These are phyloP conservation scores for Aricia artaxerxes DNA, from an alignment of 2,888 invertebrate genomes.

Conservation along the genomic window DNA sequence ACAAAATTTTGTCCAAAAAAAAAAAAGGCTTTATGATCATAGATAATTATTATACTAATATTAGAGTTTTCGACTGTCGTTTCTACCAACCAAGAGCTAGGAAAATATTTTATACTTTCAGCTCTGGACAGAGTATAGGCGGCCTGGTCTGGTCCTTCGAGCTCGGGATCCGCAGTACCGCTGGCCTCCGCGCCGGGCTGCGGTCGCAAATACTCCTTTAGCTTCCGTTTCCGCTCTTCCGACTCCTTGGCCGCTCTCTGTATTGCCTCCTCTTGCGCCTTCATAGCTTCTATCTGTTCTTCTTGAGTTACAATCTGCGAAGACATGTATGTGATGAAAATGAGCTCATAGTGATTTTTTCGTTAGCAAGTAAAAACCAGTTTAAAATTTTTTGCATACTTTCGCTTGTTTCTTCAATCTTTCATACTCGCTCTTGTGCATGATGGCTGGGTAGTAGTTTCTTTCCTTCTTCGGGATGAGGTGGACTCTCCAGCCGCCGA, in stretches of 20 bases:
- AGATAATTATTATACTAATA: too few species aligned
- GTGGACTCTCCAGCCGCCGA: slow-evolving; percentile 65
- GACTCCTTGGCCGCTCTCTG: slow-evolving; percentile 79
- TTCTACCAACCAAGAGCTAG: not conserved
- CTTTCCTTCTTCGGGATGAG: slow-evolving; percentile 76
- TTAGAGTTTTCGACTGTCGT: not conserved
- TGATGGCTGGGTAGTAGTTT: slow-evolving; percentile 80
- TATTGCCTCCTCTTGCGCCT: slow-evolving; percentile 79
- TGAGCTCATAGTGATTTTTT: not conserved
- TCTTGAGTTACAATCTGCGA: slow-evolving; percentile 62
- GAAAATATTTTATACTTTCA: slow-evolving; percentile 51
- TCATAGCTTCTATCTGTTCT: slow-evolving; percentile 59
- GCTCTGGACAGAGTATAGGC: slow-evolving; percentile 66
- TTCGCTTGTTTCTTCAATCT: slow-evolving; percentile 81
- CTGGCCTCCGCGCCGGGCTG: slow-evolving; percentile 65
- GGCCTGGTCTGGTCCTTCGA: slow-evolving; percentile 78
- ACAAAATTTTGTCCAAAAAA: too few species aligned
- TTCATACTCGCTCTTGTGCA: slow-evolving; percentile 81
- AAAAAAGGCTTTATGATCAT: too few species aligned
- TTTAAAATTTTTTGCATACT: slow-evolving; percentile 51
- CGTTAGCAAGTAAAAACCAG: too few species aligned
- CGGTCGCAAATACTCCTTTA: slow-evolving; percentile 66
- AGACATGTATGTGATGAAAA: not conserved
- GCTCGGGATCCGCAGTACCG: slow-evolving; percentile 65
- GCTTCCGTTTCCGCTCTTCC: slow-evolving; percentile 74